phyloP scores from a whole-genome alignment of 2,797 vertebrate species.

The Mus caroli region DNA sequence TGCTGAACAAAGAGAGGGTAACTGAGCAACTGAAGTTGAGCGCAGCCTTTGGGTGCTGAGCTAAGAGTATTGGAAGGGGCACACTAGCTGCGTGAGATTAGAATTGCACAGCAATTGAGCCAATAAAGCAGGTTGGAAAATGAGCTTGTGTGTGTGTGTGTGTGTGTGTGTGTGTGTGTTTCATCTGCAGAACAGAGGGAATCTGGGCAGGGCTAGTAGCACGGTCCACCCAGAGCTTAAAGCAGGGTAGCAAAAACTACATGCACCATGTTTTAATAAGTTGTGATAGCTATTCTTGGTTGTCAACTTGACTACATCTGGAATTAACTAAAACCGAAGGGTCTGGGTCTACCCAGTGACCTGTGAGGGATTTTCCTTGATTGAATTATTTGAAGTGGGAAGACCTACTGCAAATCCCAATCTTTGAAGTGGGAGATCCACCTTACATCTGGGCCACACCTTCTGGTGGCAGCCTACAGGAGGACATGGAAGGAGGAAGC shows the following conservation, averaged over 20 bases:
- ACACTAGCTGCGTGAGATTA: background rate
- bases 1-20: background rate
- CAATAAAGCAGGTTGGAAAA: background rate
- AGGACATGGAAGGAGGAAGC: background rate
- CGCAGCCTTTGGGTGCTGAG: background rate
- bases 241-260: background rate
- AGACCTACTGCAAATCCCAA: background rate
- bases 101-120: background rate
- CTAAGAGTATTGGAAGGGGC: background rate
- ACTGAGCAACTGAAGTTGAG: background rate
- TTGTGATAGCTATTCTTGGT: background rate
- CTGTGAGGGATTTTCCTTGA: background rate
- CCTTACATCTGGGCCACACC: background rate
- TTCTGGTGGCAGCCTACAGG: background rate
- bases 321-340: background rate
- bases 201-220: background rate
- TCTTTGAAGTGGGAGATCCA: background rate
- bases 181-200: background rate
- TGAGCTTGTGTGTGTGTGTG: background rate
- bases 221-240: background rate
- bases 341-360: no score
- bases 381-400: background rate
- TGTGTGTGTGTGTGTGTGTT: background rate
- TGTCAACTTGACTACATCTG: background rate
- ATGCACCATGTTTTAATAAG: background rate